Evolutionary conservation across 2,888 invertebrate species (phyloP).

Genomic region (Cryptocephalus primarius): DNA sequence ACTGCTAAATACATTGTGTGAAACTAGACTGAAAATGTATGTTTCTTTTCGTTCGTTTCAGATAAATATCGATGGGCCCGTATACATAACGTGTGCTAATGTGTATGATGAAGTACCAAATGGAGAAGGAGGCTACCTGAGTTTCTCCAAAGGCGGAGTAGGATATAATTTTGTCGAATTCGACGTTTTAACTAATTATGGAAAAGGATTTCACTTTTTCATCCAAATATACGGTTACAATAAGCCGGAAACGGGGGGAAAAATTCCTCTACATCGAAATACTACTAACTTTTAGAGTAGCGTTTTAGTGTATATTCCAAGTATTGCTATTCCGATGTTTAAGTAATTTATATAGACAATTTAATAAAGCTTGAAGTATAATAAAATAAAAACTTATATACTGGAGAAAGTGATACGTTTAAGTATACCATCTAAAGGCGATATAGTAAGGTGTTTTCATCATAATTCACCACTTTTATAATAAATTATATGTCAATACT

Average conservation of each 20-base stretch:
- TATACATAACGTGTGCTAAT: slow-evolving; percentile 36
- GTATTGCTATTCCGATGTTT: too few species aligned
- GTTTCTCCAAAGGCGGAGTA: slow-evolving; percentile 33
- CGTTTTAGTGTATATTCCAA: background rate
- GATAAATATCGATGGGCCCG: slow-evolving; percentile 32
- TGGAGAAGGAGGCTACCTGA: slow-evolving; percentile 27
- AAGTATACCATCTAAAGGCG: too few species aligned
- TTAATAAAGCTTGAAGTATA: too few species aligned
- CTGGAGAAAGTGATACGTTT: too few species aligned
- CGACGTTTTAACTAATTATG: slow-evolving; percentile 33
- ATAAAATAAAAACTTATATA: too few species aligned
- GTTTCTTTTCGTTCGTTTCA: slow-evolving; percentile 18
- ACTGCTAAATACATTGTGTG: too few species aligned
- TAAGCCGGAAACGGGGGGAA: background rate
- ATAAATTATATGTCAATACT: too few species aligned
- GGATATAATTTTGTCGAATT: slow-evolving; percentile 36
- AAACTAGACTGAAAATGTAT: too few species aligned
- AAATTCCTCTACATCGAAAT: background rate
- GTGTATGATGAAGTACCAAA: slow-evolving; percentile 30
- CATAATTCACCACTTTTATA: too few species aligned
- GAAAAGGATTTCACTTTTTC: slow-evolving; percentile 39
- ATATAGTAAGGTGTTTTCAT: too few species aligned
- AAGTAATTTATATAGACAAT: too few species aligned
- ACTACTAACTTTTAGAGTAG: background rate
- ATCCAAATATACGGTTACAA: slow-evolving; percentile 35